Base-by-base conservation (phyloP, 2,113 vertebrate genomes). In the Argyrosomus japonicus region DNA sequence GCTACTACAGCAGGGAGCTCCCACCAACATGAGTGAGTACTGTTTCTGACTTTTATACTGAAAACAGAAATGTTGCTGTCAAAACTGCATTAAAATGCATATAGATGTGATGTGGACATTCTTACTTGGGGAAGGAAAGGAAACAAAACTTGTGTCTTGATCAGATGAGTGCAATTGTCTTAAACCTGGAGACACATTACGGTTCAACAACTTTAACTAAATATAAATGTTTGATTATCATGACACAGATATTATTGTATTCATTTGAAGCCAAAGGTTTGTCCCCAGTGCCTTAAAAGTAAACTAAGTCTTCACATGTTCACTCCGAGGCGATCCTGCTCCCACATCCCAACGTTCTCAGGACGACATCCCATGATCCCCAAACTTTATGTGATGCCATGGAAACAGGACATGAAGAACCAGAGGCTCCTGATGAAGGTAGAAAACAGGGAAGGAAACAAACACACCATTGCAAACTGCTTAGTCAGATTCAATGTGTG, bases 371-470 rank as follows among this genome's bases (percentile, higher is more conserved):
- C 93, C 75, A 90, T 95, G 82, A 93, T 97, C 13, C 84, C 94
- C 58, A 82, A 65, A 53, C 77, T 53, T 45, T 95, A 94, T 6
- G 87, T 94, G 73, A 95, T 96, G 94, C 92, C 93, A 32, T 96
- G 94, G 94, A 96, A 93, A 89, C 91, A 96, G 84, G 93, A 89
- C 75, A 95, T 83, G 88, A 63, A 89, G 68, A 95, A 95, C 91
- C 94, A 88, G 70, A 92, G 78, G 19, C 75, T 96, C 6, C 90
- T 93, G 72, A 82, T 95, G 72, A 91, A 95, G 91, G 95, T 96
- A 94, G 48, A 17, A 2, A n/a, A 68, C 50, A 25, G 65, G 17
- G 21, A 43, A 14, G 17, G 9, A 4, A 75, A 78, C 27, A 67
- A 29, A 43, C 45, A 0, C 50, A 47, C 40, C n/a, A 7, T 1